Percentiles rank a stretch among this genome's conserved stretches.
phyloP scores from a whole-genome alignment of 2,888 invertebrate genomes.

The Ischnus inquisitorius region DNA sequence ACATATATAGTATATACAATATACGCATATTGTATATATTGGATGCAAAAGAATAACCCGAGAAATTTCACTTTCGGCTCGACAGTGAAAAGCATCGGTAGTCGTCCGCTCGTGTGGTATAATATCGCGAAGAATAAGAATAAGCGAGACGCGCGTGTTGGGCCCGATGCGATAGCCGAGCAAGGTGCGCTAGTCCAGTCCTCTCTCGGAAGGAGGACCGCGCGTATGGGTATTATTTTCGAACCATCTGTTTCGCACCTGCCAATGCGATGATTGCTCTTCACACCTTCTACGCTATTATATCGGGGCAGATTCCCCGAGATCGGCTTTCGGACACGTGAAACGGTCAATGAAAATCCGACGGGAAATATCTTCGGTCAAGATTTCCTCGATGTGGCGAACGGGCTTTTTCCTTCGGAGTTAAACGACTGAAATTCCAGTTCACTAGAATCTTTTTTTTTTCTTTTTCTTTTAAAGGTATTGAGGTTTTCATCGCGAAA shows the following conservation, averaged over 20 bases:
- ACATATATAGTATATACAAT: no score
- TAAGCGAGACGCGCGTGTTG: slow-evolving; percentile 34
- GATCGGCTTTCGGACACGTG: slow-evolving; percentile 15
- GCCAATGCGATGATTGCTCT: slow-evolving; percentile 76
- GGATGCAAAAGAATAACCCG: background rate
- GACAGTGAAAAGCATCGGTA: background rate
- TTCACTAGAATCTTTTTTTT: background rate
- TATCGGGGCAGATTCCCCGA: slow-evolving; percentile 26
- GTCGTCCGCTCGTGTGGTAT: background rate
- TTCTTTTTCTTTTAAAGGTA: background rate
- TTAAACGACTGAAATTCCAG: background rate
- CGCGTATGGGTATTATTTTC: slow-evolving; percentile 66
- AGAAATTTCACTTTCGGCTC: background rate
- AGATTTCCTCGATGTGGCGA: slow-evolving; percentile 1
- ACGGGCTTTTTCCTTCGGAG: background rate
- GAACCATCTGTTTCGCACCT: slow-evolving; percentile 84
- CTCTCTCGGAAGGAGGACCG: slow-evolving; percentile 20
- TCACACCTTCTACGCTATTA: slow-evolving; percentile 70
- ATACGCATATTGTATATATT: background rate
- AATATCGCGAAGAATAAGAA: slow-evolving; percentile 32
- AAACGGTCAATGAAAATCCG: slow-evolving; percentile 13
- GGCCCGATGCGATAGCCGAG: slow-evolving; percentile 5
- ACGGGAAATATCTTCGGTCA: slow-evolving; percentile 19
- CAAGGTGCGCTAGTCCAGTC: slow-evolving; percentile 43
- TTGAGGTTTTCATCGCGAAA: background rate